Percentiles rank a stretch among this genome's conserved stretches.
These are phyloP conservation scores for Pluvianellus socialis DNA, from an alignment of 2,113 vertebrate genomes.

Conservation along the genomic window DNA sequence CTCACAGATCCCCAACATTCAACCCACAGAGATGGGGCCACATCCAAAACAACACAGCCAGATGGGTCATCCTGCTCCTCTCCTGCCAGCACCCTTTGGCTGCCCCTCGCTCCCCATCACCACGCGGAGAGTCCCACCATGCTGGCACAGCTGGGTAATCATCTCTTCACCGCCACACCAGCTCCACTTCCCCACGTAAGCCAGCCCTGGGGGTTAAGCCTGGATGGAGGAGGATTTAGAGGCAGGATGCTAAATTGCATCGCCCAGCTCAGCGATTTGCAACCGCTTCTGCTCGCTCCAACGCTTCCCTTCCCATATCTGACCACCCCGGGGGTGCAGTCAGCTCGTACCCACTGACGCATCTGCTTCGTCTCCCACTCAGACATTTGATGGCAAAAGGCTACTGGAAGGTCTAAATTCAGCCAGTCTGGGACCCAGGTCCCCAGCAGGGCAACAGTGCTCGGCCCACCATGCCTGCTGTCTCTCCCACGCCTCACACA, in stretches of 20 bases:
- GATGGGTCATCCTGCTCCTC: background rate
- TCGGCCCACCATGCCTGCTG: background rate
- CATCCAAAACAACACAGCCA: background rate
- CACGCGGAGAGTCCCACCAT: background rate
- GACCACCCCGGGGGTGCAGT: background rate
- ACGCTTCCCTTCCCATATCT: background rate
- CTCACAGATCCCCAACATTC: background rate
- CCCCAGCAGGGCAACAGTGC: accelerated
- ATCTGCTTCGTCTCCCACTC: background rate
- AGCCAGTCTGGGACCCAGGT: background rate
- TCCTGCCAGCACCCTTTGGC: background rate
- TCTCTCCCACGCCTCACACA: background rate
- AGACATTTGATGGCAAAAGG: background rate
- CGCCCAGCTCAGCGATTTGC: background rate
- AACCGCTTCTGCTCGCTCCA: background rate
- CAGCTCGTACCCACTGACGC: accelerated
- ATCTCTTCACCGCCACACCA: accelerated
- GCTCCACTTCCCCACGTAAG: background rate
- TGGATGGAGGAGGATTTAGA: conserved; percentile 43
- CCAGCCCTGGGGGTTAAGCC: conserved; percentile 4
- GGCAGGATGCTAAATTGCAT: background rate
- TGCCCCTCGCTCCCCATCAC: background rate
- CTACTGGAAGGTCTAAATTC: background rate
- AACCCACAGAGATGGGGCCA: background rate
- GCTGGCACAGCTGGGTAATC: background rate